These are phyloP conservation scores for Artemisiospiza belli DNA, from an alignment of 2,113 vertebrate genomes.

Conservation along the genomic window DNA sequence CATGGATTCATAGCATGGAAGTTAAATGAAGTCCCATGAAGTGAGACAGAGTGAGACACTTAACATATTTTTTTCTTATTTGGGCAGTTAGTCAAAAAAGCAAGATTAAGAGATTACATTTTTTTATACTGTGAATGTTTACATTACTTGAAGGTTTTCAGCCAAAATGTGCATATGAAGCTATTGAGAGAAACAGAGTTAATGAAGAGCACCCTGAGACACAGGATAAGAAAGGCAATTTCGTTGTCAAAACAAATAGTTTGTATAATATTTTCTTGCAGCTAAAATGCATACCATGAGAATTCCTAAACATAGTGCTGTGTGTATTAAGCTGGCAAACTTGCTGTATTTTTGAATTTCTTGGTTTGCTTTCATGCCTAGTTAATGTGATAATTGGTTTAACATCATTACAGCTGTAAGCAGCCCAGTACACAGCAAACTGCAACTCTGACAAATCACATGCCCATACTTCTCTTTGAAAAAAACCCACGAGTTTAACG, in stretches of 20 bases:
- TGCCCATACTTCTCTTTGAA: background rate
- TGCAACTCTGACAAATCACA: background rate
- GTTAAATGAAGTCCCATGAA: background rate
- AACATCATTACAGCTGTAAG: background rate
- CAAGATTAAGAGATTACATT: background rate
- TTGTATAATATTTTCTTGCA: background rate
- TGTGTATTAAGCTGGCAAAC: background rate
- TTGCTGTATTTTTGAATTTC: background rate
- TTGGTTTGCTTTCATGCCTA: slow-evolving; percentile 18
- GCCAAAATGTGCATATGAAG: background rate
- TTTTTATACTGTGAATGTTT: background rate
- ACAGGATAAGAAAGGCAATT: background rate
- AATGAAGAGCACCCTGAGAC: background rate
- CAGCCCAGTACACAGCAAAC: background rate
- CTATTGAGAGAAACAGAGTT: background rate
- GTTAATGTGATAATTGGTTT: background rate
- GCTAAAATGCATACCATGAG: background rate
- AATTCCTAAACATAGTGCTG: background rate
- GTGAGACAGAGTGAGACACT: background rate
- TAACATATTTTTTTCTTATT: background rate
- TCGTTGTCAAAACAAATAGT: slow-evolving; percentile 8
- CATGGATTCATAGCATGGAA: background rate
- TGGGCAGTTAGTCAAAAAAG: background rate
- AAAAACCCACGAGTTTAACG: background rate
- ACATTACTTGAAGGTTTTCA: background rate